These are phyloP conservation scores for Oligia strigilis DNA, from an alignment of 2,888 invertebrate species.

Conservation along the genomic window DNA sequence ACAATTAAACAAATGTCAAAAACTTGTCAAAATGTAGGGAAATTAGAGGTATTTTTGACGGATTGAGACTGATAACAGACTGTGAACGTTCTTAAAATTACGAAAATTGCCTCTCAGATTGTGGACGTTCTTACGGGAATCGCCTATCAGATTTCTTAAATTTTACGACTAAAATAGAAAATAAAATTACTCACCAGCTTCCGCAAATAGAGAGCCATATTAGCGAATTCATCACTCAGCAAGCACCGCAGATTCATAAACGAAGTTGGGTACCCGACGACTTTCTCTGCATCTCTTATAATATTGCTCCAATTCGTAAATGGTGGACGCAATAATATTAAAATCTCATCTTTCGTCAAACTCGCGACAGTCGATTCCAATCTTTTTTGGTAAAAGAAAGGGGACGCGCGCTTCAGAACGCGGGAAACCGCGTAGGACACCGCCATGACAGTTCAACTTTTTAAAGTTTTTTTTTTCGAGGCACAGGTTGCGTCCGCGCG, in stretches of 20 bases:
- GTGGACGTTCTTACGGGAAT: no score
- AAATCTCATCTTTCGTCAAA: constrained; percentile 87
- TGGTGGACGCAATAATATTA: constrained; percentile 84
- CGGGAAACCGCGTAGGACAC: constrained; percentile 82
- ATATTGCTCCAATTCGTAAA: constrained; percentile 88
- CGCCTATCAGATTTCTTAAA: no score
- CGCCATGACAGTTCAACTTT: constrained; percentile 75
- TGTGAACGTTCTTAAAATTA: no score
- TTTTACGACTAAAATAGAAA: neutral
- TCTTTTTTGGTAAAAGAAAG: constrained; percentile 85
- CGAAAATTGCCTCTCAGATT: no score
- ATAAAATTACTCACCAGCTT: constrained; percentile 85
- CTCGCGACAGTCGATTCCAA: constrained; percentile 86
- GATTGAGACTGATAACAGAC: no score
- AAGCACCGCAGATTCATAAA: constrained; percentile 91
- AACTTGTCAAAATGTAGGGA: no score
- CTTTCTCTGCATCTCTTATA: constrained; percentile 88
- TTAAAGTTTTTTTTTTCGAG: constrained; percentile 56
- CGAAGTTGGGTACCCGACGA: constrained; percentile 90
- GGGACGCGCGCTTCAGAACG: constrained; percentile 80
- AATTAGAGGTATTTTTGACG: no score
- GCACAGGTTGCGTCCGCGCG: constrained; percentile 51
- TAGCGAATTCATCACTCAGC: constrained; percentile 91
- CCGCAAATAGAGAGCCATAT: constrained; percentile 88
- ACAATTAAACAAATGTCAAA: no score